Evolutionary conservation across 2,113 vertebrate species (phyloP).

Genomic region (Ancistrus triradiatus): DNA sequence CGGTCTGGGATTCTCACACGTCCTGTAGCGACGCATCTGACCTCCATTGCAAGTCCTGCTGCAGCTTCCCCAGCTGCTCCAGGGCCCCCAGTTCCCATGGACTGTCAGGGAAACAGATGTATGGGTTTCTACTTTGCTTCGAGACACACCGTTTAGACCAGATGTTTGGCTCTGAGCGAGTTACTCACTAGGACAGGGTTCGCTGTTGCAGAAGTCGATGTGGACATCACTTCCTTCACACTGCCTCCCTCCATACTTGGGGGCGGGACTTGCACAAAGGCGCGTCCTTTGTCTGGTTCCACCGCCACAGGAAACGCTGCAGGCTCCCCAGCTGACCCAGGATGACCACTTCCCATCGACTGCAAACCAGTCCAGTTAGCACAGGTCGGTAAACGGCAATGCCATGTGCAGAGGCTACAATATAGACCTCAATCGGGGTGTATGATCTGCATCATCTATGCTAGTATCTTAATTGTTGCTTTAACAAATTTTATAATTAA

Average conservation of each 20-base stretch:
- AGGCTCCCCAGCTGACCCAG: slow-evolving; percentile 88
- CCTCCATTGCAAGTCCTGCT: slow-evolving; percentile 86
- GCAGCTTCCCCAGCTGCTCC: slow-evolving; percentile 89
- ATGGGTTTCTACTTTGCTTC: neutral
- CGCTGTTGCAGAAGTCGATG: slow-evolving; percentile 88
- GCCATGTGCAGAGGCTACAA: too few relatives aligned
- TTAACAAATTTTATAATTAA: too few relatives aligned
- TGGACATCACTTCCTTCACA: slow-evolving; percentile 87
- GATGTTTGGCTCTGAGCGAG: too few relatives aligned
- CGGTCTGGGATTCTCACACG: slow-evolving; percentile 84
- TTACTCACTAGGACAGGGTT: slow-evolving; percentile 88
- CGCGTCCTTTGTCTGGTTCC: slow-evolving; percentile 83
- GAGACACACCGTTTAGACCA: neutral
- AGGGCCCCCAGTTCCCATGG: slow-evolving; percentile 87
- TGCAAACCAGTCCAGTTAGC: slow-evolving; percentile 46
- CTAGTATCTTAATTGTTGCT: too few relatives aligned
- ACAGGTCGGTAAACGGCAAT: too few relatives aligned
- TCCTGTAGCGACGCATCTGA: slow-evolving; percentile 81
- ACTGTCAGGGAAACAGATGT: slow-evolving; percentile 59
- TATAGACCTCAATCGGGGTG: too few relatives aligned
- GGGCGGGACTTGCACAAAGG: slow-evolving; percentile 80
- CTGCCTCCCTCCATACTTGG: slow-evolving; percentile 76
- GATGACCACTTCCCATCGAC: slow-evolving; percentile 89
- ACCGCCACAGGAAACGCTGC: slow-evolving; percentile 86
- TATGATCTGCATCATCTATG: too few relatives aligned